These are phyloP conservation scores for Dryoscopus gambensis DNA, from an alignment of 2,113 vertebrate genomes.

Conservation along the genomic window DNA sequence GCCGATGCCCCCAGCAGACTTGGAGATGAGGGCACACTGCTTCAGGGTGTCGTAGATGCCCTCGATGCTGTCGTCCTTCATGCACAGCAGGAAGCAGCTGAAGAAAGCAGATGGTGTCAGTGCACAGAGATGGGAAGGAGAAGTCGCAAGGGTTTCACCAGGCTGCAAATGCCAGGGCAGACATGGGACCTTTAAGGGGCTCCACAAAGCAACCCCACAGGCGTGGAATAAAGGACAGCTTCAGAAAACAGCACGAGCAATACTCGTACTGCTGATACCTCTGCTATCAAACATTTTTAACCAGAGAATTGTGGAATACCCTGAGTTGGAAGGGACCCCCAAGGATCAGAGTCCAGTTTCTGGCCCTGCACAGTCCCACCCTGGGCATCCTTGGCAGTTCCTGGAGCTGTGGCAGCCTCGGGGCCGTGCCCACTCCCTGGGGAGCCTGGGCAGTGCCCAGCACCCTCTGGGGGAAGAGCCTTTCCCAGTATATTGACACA, in stretches of 20 bases:
- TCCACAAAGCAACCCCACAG: neutral
- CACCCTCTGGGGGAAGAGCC: neutral
- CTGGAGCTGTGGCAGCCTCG: neutral
- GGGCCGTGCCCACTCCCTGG: neutral
- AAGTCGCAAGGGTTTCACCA: neutral
- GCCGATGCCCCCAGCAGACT: slow-evolving; percentile 95
- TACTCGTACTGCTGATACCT: rapidly evolving
- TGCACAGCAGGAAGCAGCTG: slow-evolving; percentile 93
- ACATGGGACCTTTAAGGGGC: rapidly evolving
- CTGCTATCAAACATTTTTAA: neutral
- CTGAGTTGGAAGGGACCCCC: neutral
- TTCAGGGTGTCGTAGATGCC: slow-evolving; percentile 96
- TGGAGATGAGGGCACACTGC: slow-evolving; percentile 95
- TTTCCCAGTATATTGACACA: neutral
- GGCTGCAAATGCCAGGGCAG: neutral
- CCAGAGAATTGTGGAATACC: rapidly evolving
- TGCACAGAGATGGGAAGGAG: rapidly evolving
- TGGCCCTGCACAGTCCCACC: neutral
- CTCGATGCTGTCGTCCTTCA: slow-evolving; percentile 97
- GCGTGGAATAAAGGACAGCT: neutral
- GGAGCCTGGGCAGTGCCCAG: neutral
- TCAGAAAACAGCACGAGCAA: rapidly evolving
- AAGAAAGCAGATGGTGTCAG: neutral
- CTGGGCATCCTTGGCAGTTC: neutral
- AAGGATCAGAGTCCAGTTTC: neutral